Conservation (phyloP, 2,113 vertebrate genomes). For the Pristiophorus japonicus region DNA sequence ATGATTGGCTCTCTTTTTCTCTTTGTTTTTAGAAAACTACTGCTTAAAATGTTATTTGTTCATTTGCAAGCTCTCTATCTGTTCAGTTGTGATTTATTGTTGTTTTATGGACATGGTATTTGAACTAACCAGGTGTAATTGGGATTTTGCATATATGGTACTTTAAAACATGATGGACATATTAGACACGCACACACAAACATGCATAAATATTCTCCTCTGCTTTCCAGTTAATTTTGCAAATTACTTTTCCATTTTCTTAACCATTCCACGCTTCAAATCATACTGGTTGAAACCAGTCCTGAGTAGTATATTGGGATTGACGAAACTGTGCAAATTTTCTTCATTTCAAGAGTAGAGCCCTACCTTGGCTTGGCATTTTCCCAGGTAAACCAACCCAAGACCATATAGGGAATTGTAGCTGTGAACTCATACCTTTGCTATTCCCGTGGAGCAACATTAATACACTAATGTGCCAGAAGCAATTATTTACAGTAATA, state of each 20-base stretch:
- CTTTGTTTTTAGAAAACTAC: not conserved
- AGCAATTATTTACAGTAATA: not conserved
- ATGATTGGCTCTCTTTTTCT: not conserved
- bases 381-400: not conserved
- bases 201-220: not conserved
- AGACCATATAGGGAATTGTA: not conserved
- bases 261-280: not conserved
- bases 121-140: not conserved
- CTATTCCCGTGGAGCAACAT: not conserved
- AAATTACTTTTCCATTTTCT: not conserved
- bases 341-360: not conserved
- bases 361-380: not conserved
- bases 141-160: not conserved
- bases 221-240: not conserved
- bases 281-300: not conserved
- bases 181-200: not conserved
- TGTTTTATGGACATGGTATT: not conserved
- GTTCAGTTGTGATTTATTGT: not conserved
- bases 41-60: not conserved
- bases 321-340: not conserved
- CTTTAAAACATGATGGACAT: not conserved
- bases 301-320: not conserved
- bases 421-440: not conserved
- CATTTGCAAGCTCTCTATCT: not conserved
- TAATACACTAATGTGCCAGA: not conserved